Percentiles rank a stretch among this genome's conserved stretches.
These are phyloP conservation scores for Sisyra nigra DNA, from an alignment of 2,888 invertebrate genomes.

Conservation along the genomic window DNA sequence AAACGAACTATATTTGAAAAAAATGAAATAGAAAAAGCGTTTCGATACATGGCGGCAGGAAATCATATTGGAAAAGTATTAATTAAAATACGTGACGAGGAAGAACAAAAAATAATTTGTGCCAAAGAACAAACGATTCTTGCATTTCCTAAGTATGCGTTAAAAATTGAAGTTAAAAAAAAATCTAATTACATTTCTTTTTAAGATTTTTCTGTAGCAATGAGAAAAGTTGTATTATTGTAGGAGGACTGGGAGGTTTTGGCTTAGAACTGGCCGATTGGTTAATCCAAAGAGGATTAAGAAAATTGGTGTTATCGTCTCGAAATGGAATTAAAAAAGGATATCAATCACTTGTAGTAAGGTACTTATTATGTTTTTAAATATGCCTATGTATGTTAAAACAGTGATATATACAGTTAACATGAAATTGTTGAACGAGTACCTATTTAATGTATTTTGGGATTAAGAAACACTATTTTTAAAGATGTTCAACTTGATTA, in stretches of 20 bases:
- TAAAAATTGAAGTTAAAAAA: too few relatives aligned
- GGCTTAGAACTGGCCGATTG: constrained; percentile 80
- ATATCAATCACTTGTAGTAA: constrained; percentile 60
- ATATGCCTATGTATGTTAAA: too few relatives aligned
- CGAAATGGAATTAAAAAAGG: constrained; percentile 64
- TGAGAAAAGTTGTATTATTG: constrained; percentile 39
- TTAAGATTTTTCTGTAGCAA: constrained; percentile 34
- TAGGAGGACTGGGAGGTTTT: constrained; percentile 81
- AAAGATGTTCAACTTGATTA: too few relatives aligned
- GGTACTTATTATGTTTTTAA: too few relatives aligned
- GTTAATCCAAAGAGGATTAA: constrained; percentile 69
- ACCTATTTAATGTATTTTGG: too few relatives aligned
- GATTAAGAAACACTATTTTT: too few relatives aligned
- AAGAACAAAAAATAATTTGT: constrained; percentile 21
- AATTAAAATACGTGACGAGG: constrained; percentile 24
- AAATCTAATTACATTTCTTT: too few relatives aligned
- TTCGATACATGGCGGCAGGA: constrained; percentile 45
- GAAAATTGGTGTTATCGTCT: constrained; percentile 63
- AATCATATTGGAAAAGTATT: too few relatives aligned
- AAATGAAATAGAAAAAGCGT: constrained; percentile 54
- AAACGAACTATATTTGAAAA: constrained; percentile 42
- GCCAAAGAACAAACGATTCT: constrained; percentile 22
- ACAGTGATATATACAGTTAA: too few relatives aligned
- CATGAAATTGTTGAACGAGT: too few relatives aligned
- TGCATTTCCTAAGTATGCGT: constrained; percentile 26